Percentiles rank a stretch among this genome's conserved stretches.
phyloP scores from a whole-genome alignment of 1,140 invertebrate species.

The Lutraria rhynchaena region DNA sequence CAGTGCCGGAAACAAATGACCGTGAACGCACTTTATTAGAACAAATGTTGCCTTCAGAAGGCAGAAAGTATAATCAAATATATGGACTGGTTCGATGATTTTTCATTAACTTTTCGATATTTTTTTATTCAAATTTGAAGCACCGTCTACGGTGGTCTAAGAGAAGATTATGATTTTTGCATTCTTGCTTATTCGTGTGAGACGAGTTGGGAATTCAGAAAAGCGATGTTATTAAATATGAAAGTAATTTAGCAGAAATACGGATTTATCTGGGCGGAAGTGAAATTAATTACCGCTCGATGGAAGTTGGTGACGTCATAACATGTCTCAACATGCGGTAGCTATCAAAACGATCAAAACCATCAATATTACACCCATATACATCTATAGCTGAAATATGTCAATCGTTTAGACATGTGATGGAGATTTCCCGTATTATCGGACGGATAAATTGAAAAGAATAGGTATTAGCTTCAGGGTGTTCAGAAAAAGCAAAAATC shows the following conservation, averaged over 20 bases:
- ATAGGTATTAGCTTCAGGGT: too few species aligned
- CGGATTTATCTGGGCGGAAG: conserved; percentile 46
- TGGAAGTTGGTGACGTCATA: conserved; percentile 21
- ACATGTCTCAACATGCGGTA: not conserved
- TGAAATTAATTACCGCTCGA: conserved; percentile 54
- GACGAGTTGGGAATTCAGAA: conserved; percentile 38
- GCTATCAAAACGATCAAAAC: too few species aligned
- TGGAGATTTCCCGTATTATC: too few species aligned
- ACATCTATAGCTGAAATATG: too few species aligned
- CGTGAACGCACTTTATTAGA: conserved; percentile 7
- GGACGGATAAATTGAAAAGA: too few species aligned
- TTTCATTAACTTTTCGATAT: conserved; percentile 58
- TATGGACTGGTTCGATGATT: conserved; percentile 52
- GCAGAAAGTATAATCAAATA: conserved; percentile 61
- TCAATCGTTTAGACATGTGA: too few species aligned
- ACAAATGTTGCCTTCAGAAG: conserved; percentile 26
- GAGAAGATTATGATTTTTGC: conserved; percentile 37
- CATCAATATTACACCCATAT: too few species aligned
- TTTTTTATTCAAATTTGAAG: conserved; percentile 51
- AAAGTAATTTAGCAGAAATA: conserved; percentile 56
- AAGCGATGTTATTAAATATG: conserved; percentile 57
- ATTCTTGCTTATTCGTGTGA: conserved; percentile 25
- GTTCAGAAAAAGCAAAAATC: too few species aligned
- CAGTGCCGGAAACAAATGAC: not conserved
- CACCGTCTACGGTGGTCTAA: conserved; percentile 40